Evolutionary conservation across 2,113 vertebrate species (phyloP).

Genomic region (Salvator merianae): DNA sequence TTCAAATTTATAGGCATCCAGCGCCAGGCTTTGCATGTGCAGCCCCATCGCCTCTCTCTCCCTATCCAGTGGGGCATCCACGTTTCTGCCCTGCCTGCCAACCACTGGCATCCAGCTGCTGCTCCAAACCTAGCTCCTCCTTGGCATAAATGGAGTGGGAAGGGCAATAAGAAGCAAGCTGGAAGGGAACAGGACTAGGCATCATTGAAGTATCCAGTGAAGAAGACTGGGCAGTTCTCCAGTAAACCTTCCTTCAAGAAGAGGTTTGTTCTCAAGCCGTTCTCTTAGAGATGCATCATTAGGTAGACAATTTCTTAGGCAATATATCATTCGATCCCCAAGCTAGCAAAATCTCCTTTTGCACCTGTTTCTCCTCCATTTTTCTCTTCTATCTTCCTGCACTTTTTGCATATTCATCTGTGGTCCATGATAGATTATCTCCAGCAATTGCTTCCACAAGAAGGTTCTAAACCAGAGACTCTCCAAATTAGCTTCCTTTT

Average conservation of each 20-base stretch:
- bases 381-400: not conserved
- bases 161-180: not conserved
- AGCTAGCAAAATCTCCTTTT: constrained; percentile 14
- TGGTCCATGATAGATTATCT: not conserved
- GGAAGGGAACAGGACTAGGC: not conserved
- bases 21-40: too few relatives aligned
- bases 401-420: not conserved
- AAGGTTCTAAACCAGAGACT: not conserved
- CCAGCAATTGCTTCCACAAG: not conserved
- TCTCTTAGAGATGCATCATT: constrained; percentile 42
- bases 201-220: not conserved
- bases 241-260: not conserved
- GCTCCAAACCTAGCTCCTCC: not conserved
- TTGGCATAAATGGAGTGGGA: not conserved
- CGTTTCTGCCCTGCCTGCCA: not conserved
- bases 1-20: too few relatives aligned
- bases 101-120: not conserved
- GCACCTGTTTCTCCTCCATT: not conserved
- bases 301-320: constrained; percentile 36
- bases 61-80: too few relatives aligned
- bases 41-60: too few relatives aligned
- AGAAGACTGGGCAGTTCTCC: not conserved
- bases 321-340: constrained; percentile 25
- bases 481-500: not conserved
- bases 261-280: constrained; percentile 12